phyloP scores from a whole-genome alignment of 2,888 invertebrate genomes.

The Alloplasta piceator region DNA sequence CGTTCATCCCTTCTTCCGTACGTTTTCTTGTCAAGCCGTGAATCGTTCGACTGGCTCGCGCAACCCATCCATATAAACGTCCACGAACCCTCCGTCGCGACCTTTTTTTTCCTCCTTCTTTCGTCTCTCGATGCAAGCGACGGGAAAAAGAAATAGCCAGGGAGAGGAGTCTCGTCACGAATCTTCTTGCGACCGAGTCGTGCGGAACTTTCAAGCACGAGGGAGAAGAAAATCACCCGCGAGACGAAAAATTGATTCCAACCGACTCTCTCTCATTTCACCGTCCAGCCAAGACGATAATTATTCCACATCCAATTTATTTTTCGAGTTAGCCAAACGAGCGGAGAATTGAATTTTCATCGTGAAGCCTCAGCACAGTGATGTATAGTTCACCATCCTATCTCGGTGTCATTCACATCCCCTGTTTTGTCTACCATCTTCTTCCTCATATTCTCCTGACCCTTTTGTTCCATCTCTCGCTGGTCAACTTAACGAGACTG shows the following conservation, averaged over 20 bases:
- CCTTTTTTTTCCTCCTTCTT: slow-evolving; percentile 19
- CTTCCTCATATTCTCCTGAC: background rate
- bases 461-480: background rate
- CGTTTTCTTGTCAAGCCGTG: background rate
- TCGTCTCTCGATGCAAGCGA: background rate
- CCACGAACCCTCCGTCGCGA: background rate
- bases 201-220: slow-evolving; percentile 34
- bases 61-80: background rate
- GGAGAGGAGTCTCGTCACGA: slow-evolving; percentile 25
- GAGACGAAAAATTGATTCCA: slow-evolving; percentile 50
- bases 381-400: background rate
- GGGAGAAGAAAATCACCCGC: background rate
- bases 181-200: slow-evolving; percentile 48
- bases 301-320: slow-evolving; percentile 60
- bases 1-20: background rate
- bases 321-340: slow-evolving; percentile 54
- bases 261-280: background rate
- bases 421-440: background rate
- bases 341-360: slow-evolving; percentile 54
- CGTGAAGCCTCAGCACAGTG: background rate
- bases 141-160: background rate
- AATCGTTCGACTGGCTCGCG: background rate
- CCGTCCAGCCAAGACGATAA: slow-evolving; percentile 30
- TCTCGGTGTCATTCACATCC: background rate
- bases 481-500: slow-evolving; percentile 41